phyloP scores from a whole-genome alignment of 2,113 vertebrate species.

The Puffinus mauretanicus region DNA sequence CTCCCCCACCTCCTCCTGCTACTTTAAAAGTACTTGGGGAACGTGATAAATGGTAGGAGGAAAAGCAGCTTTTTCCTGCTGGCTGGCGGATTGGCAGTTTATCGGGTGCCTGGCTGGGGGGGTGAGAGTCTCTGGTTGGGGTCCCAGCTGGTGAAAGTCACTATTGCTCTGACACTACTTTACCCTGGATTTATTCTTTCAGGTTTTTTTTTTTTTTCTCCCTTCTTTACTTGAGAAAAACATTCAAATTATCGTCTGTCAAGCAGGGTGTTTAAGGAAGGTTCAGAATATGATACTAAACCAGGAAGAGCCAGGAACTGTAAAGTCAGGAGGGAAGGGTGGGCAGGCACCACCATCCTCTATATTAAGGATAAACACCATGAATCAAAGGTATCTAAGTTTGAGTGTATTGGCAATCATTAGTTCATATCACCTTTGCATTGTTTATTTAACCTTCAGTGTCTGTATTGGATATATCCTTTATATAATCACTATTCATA shows the following conservation, averaged over 20 bases:
- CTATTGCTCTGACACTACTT: not conserved
- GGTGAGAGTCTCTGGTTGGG: not conserved
- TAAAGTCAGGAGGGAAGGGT: not conserved
- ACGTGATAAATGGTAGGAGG: rapidly evolving
- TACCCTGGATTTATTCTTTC: not conserved
- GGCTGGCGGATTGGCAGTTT: not conserved
- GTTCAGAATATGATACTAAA: not conserved
- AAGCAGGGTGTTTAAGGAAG: not conserved
- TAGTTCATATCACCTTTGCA: not conserved
- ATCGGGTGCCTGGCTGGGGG: rapidly evolving
- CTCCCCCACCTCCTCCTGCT: not conserved
- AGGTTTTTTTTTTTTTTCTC: rapidly evolving
- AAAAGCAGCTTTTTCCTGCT: not conserved
- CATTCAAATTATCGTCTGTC: not conserved
- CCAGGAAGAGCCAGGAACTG: not conserved
- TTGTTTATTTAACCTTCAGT: not conserved
- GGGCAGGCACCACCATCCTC: not conserved
- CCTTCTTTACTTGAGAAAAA: not conserved
- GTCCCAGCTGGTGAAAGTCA: not conserved
- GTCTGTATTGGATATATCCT: not conserved
- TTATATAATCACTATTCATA: not conserved
- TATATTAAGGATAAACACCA: not conserved
- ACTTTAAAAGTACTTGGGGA: not conserved
- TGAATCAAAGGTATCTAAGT: not conserved
- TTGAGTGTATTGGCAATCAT: not conserved